Base-by-base conservation (phyloP, 1,140 invertebrate species). In the Dolichoris vasculosae region DNA sequence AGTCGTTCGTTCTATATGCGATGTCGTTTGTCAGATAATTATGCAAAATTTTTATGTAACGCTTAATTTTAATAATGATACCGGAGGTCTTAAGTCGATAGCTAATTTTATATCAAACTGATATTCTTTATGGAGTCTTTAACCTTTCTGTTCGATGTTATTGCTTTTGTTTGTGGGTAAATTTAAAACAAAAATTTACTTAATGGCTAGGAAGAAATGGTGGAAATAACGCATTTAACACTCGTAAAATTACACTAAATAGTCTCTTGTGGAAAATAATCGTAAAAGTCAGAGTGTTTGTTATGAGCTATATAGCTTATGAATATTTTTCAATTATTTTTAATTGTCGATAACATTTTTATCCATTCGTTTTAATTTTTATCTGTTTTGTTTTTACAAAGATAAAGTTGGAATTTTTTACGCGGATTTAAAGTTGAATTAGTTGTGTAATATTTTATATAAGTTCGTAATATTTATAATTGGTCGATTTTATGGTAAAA, bases 1-100 rank as follows among this genome's bases (percentile, higher is more conserved):
- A 46, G 40, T 2, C 26, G 3, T 0, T 23, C 23, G 20, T 6
- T 67, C 9, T 23, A n/a, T 26, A 3, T 20, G 4, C 26, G 9
- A 38, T 11, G 64, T 46, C 67, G 83, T 75, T 75, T 75, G 73
- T 80, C 51, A 32, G 77, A 32, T 64, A 81, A 80, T 81, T 64
- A 81, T 81, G 77, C n/a, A 40, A 79, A 79, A 71, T n/a, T 84
- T 69, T 43, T 79, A 75, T 67, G 38, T n/a, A 78, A 43, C 26
- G 51, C 26, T 69, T 3, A n/a, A 1, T n/a, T n/a, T 48, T 23
- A 13, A 15, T 38, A 30, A n/a, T 40, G 80, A 38, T 43, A 13
- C 30, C 20, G 23, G 15, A 43, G 1, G 15, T 43, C 40, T 17
- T 9, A 20, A 73, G 69, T 0, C 69, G 38, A 43, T 43, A 43